These are phyloP conservation scores for Campylomormyrus numenius DNA, from an alignment of 2,113 vertebrate species.

Conservation along the genomic window DNA sequence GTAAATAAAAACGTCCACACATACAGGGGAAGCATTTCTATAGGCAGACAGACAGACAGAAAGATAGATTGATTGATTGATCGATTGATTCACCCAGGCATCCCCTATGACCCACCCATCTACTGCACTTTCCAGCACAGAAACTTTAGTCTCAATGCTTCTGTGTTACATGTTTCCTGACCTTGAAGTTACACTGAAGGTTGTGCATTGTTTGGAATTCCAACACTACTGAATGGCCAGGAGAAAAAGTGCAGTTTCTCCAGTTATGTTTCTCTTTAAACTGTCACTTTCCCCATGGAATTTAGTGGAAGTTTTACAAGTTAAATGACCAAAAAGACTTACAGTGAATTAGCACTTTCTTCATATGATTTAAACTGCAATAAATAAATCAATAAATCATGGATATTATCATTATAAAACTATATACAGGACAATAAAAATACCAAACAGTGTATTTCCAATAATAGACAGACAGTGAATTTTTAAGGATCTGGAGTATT, in stretches of 20 bases:
- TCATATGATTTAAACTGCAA: neutral
- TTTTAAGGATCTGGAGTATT: neutral
- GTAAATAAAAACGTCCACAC: neutral
- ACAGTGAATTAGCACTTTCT: neutral
- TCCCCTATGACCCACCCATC: neutral
- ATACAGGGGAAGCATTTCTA: neutral
- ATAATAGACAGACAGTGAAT: neutral
- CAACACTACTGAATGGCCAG: neutral
- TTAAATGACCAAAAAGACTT: neutral
- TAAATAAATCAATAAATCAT: neutral
- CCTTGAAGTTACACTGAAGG: neutral
- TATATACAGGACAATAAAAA: neutral
- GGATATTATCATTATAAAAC: too few relatives aligned
- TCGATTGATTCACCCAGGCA: neutral
- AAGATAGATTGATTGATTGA: neutral
- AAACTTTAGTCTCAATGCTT: neutral
- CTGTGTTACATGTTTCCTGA: neutral
- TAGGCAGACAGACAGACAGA: neutral
- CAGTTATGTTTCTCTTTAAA: neutral
- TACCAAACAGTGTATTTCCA: neutral
- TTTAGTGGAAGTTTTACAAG: neutral
- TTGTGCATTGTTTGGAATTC: neutral
- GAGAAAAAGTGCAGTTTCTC: neutral
- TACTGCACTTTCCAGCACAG: neutral
- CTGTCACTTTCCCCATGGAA: neutral